These are phyloP conservation scores for Brachypodius melanocephalos DNA, from an alignment of 2,113 vertebrate genomes.

Conservation along the genomic window DNA sequence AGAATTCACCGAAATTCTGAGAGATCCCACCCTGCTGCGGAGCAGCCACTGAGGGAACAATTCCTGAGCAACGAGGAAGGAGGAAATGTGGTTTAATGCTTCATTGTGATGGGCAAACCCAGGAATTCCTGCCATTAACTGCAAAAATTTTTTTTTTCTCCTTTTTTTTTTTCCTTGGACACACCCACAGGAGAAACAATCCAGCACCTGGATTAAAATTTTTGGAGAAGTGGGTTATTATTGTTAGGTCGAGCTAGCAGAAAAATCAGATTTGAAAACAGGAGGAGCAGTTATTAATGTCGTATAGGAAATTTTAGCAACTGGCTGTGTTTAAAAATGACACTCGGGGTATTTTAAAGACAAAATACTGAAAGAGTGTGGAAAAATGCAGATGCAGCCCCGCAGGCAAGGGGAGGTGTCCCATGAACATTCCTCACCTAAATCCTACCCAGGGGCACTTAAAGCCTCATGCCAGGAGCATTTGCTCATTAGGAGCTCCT, in stretches of 20 bases:
- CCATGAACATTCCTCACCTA: not conserved
- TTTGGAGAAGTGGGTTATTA: not conserved
- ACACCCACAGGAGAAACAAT: not conserved
- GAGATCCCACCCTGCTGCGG: not conserved
- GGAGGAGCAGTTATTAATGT: not conserved
- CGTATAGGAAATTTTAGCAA: not conserved
- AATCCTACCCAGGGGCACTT: fast-evolving
- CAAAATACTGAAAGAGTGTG: not conserved
- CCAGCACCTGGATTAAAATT: not conserved
- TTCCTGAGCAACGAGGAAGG: not conserved
- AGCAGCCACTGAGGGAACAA: not conserved
- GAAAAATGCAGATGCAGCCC: not conserved
- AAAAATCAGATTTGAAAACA: not conserved
- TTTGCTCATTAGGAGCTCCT: not conserved
- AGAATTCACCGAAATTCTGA: not conserved
- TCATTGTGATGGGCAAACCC: not conserved
- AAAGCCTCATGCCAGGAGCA: not conserved
- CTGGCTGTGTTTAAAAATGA: not conserved
- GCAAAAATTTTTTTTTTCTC: not conserved
- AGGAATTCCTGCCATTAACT: not conserved
- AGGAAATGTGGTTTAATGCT: not conserved
- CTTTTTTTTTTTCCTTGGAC: not conserved
- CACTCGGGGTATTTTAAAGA: not conserved
- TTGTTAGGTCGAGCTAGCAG: not conserved
- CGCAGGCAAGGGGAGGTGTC: not conserved